Evolutionary conservation across 2,797 vertebrate genomes (phyloP).

Genomic region (Rhynchotus rufescens): DNA sequence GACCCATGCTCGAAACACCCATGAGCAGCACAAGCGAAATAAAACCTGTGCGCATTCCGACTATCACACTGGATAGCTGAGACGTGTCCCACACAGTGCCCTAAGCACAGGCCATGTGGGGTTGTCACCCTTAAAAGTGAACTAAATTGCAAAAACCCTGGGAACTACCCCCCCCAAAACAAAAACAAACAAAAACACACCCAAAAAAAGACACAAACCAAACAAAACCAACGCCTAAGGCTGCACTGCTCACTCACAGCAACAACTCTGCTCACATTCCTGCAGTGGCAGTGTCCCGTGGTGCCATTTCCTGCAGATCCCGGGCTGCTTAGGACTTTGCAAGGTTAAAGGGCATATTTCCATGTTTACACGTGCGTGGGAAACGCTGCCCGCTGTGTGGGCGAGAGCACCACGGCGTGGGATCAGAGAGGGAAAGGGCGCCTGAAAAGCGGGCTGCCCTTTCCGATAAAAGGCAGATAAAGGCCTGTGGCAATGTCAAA

Average conservation of each 20-base stretch:
- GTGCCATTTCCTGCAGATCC: no score
- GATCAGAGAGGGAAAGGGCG: no score
- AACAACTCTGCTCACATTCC: no score
- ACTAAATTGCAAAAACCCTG: neutral
- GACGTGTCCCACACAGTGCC: rapidly evolving
- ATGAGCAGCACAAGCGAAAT: rapidly evolving
- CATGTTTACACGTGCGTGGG: neutral
- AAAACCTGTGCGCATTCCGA: rapidly evolving
- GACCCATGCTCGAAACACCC: rapidly evolving
- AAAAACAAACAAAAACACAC: no score
- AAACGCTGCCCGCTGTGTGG: no score
- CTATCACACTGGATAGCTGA: rapidly evolving
- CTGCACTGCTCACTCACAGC: no score
- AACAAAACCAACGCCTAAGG: no score
- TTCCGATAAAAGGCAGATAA: neutral
- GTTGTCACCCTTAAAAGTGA: neutral
- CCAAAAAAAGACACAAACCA: no score
- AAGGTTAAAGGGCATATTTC: neutral
- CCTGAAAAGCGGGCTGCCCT: no score
- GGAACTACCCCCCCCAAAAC: no score
- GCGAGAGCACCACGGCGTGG: no score
- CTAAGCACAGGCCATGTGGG: neutral
- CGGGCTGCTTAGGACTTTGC: neutral
- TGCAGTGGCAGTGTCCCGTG: no score
- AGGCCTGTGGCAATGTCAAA: neutral